A percentile compares a stretch with the other conserved stretches of the same genome.
phyloP scores from a whole-genome alignment of 2,888 invertebrate genomes.

The Drosophila maculinotata region DNA sequence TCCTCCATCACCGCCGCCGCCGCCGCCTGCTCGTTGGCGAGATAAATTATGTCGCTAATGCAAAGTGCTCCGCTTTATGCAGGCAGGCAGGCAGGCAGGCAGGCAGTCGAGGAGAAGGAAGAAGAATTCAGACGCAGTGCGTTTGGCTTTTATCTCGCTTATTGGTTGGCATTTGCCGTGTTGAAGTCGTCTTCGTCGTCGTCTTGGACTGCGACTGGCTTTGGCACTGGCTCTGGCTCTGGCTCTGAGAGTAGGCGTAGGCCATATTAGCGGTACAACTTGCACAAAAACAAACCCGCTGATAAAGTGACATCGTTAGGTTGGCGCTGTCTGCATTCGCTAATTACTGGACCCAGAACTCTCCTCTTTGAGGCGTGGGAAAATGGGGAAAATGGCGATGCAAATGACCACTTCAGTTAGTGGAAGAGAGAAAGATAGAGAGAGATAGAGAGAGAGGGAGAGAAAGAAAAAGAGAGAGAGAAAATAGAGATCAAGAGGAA shows the following conservation, averaged over 20 bases:
- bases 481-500: slow-evolving; percentile 21
- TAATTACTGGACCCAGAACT: slow-evolving; percentile 66
- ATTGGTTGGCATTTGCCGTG: slow-evolving; percentile 65
- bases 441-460: background rate
- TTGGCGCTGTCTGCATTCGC: slow-evolving; percentile 78
- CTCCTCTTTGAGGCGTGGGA: slow-evolving; percentile 68
- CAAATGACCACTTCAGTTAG: slow-evolving; percentile 44
- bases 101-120: slow-evolving; percentile 9
- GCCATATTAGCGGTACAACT: slow-evolving; percentile 85
- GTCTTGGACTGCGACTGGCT: slow-evolving; percentile 32
- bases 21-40: slow-evolving; percentile 75
- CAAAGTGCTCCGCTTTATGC: slow-evolving; percentile 84
- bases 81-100: slow-evolving; percentile 33
- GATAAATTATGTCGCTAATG: slow-evolving; percentile 85
- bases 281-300: slow-evolving; percentile 76
- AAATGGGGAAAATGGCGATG: slow-evolving; percentile 58
- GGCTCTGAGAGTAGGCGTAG: slow-evolving; percentile 83
- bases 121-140: slow-evolving; percentile 73
- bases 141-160: slow-evolving; percentile 74
- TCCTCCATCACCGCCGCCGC: slow-evolving; percentile 21
- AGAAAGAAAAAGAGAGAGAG: background rate
- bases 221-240: slow-evolving; percentile 38
- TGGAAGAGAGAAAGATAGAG: slow-evolving; percentile 8
- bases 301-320: slow-evolving; percentile 82
- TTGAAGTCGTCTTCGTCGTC: slow-evolving; percentile 42